Evolutionary conservation across 2,888 invertebrate genomes (phyloP).

Genomic region (Smittia sp.): DNA sequence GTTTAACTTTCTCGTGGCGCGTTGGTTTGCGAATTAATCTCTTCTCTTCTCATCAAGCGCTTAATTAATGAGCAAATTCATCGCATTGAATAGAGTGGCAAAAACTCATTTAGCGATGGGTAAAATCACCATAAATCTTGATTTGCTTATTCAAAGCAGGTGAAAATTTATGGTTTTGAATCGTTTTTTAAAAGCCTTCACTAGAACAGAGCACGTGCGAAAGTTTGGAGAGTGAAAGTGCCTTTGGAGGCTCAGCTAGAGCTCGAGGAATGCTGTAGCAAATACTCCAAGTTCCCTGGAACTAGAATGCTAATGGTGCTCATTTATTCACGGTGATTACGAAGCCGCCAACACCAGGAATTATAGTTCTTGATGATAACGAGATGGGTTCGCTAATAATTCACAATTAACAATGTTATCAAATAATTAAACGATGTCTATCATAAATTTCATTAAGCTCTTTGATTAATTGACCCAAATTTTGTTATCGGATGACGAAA

Average conservation of each 20-base stretch:
- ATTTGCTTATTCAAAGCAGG: constrained; percentile 15
- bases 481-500: not conserved
- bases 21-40: constrained; percentile 3
- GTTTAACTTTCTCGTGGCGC: not conserved
- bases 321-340: no score
- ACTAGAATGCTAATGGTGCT: no score
- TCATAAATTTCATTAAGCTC: constrained; percentile 12
- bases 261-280: no score
- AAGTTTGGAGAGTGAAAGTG: no score
- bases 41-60: not conserved
- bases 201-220: not conserved
- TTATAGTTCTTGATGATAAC: not conserved
- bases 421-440: constrained; percentile 11
- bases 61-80: constrained; percentile 1
- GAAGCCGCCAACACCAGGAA: no score
- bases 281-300: no score
- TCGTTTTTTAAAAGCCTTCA: not conserved
- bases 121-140: constrained; percentile 9
- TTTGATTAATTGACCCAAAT: constrained; percentile 11
- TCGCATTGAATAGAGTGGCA: not conserved
- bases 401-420: constrained; percentile 18
- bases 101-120: constrained; percentile 4
- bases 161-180: not conserved
- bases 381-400: constrained; percentile 11
- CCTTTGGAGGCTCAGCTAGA: no score